Evolutionary conservation across 1,140 invertebrate species (phyloP), one percentile per base, ranked within the genome.

Genomic region (Elymnias hypermnestra): DNA sequence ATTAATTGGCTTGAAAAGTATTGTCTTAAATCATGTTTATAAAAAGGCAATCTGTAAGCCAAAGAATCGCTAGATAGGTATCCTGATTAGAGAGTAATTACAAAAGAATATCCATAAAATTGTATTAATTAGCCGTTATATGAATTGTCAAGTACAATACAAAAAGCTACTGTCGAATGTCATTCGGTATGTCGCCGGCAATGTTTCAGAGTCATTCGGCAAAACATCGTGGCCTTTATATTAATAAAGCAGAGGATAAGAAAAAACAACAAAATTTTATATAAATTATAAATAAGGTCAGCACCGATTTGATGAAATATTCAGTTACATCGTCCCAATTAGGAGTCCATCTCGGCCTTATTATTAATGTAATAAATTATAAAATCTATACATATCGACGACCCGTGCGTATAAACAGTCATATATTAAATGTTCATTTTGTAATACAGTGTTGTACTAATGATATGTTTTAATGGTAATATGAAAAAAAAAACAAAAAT

Each of bases 321-420:
- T n/a, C n/a, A n/a, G n/a, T n/a, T n/a, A n/a, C n/a, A 44, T 39
- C 47, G 21, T 51, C 53, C 58, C 45, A 63, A 67, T 70, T 67
- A 65, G 51, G 56, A 53, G 46, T 44, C 37, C 43, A 63, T 66
- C 51, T 41, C 56, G 57, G 55, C 23, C 14, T 46, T 41, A 54
- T 71, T 58, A 48, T 62, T 53, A 67, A 61, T 60, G 61, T 57
- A 67, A 71, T 72, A 72, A 65, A 65, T 67, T 62, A 69, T n/a
- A n/a, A n/a, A n/a, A n/a, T n/a, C n/a, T n/a, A n/a, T n/a, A n/a
- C n/a, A n/a, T n/a, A n/a, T n/a, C n/a, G n/a, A n/a, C n/a, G n/a
- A n/a, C n/a, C n/a, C n/a, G n/a, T n/a, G n/a, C n/a, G n/a, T n/a
- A n/a, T n/a, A n/a, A n/a, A n/a, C n/a, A n/a, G n/a, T n/a, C n/a